phyloP scores from a whole-genome alignment of 1,140 invertebrate species.

The Halictus rubicundus region DNA sequence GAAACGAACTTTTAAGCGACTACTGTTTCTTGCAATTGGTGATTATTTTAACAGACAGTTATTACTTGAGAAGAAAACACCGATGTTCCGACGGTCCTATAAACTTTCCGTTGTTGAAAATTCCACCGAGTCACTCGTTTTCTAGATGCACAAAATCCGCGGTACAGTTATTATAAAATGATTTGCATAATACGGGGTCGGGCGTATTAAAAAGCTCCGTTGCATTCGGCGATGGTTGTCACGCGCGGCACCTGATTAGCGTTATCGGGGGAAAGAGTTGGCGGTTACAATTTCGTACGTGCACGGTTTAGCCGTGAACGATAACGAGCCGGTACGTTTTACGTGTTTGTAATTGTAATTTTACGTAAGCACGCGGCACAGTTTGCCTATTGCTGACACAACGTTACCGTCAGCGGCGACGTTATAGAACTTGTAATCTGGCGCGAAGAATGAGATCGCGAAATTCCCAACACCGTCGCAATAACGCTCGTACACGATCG shows the following conservation, averaged over 20 bases:
- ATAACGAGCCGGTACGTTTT: not conserved
- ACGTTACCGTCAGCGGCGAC: not conserved
- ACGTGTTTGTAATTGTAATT: constrained; percentile 8
- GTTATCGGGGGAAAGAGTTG: not conserved
- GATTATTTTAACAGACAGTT: too few species aligned
- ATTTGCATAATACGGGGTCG: not conserved
- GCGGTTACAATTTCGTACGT: not conserved
- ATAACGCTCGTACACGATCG: too few species aligned
- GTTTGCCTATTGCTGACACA: not conserved
- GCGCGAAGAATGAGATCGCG: not conserved
- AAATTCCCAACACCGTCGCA: not conserved
- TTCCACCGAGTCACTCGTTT: too few species aligned
- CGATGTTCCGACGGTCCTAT: too few species aligned
- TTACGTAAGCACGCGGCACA: not conserved
- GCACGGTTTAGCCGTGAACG: not conserved
- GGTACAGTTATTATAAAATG: not conserved
- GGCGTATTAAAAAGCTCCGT: not conserved
- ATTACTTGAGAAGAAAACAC: too few species aligned
- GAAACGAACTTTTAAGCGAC: too few species aligned
- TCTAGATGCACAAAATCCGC: too few species aligned
- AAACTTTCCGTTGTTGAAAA: too few species aligned
- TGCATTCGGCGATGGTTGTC: not conserved
- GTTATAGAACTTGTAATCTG: not conserved
- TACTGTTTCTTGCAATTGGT: too few species aligned
- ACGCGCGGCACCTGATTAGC: not conserved